phyloP scores from a whole-genome alignment of 2,797 vertebrate genomes.

The Graptemys geographica region DNA sequence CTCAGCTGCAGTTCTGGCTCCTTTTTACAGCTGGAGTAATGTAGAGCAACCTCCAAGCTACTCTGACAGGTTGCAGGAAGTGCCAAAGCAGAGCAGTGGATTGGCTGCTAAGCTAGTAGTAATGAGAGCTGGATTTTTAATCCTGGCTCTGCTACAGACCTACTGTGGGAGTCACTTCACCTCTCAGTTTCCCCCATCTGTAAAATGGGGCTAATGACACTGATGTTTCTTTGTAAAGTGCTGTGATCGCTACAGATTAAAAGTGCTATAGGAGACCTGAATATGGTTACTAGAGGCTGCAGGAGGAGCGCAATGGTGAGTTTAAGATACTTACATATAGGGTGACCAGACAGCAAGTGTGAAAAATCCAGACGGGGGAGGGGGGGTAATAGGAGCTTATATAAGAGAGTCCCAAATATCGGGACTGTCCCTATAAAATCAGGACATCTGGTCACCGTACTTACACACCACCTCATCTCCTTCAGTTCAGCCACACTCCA shows the following conservation, averaged over 20 bases:
- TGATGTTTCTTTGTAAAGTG: not conserved
- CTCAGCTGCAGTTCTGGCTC: not conserved
- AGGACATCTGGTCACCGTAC: too few species aligned
- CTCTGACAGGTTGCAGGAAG: accelerated
- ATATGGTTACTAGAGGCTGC: not conserved
- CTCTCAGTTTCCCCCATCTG: not conserved
- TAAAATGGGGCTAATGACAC: not conserved
- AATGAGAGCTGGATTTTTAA: not conserved
- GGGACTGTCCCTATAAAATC: too few species aligned
- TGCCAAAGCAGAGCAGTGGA: not conserved
- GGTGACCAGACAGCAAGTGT: too few species aligned
- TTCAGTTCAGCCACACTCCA: not conserved
- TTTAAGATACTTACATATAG: not conserved
- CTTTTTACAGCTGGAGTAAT: not conserved
- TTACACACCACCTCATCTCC: accelerated
- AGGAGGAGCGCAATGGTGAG: accelerated
- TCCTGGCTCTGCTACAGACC: not conserved
- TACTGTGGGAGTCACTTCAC: not conserved
- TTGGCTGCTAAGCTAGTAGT: not conserved
- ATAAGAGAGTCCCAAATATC: too few species aligned
- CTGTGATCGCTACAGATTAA: not conserved
- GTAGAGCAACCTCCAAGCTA: not conserved
- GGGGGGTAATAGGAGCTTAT: too few species aligned
- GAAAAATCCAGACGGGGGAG: too few species aligned
- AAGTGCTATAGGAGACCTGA: not conserved